These are phyloP conservation scores for Steinernema carpocapsae DNA, from an alignment of 2,888 invertebrate species.

Conservation along the genomic window DNA sequence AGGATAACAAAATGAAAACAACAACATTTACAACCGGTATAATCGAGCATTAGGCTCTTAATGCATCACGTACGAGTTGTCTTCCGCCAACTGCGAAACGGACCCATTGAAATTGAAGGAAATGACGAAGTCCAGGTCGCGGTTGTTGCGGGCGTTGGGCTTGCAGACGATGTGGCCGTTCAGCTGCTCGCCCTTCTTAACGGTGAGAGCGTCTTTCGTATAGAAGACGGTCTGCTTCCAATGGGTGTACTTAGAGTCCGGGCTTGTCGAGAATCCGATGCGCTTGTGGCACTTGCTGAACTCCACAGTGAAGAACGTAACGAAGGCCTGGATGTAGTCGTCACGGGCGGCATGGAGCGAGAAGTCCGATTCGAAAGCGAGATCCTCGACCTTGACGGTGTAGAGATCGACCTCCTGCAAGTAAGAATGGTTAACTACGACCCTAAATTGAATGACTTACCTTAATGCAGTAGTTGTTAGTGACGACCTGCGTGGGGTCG, in stretches of 20 bases:
- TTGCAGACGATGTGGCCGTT: slow-evolving; percentile 87
- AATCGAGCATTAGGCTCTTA: slow-evolving; percentile 59
- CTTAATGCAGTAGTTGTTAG: slow-evolving; percentile 89
- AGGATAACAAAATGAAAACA: too few relatives aligned
- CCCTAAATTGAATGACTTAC: slow-evolving; percentile 64
- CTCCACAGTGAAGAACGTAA: slow-evolving; percentile 98
- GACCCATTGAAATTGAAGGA: slow-evolving; percentile 50
- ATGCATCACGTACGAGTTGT: slow-evolving; percentile 72
- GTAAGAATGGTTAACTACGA: slow-evolving; percentile 25
- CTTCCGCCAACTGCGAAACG: slow-evolving; percentile 69
- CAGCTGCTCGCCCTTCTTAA: slow-evolving; percentile 85
- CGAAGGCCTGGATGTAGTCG: slow-evolving; percentile 80
- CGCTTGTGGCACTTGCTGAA: slow-evolving; percentile 99
- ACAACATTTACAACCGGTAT: slow-evolving; percentile 26
- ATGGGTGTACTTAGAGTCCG: slow-evolving; percentile 96
- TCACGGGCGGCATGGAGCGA: slow-evolving; percentile 70
- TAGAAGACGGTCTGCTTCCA: slow-evolving; percentile 99
- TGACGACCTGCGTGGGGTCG: slow-evolving; percentile 96
- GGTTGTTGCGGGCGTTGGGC: slow-evolving; percentile 91
- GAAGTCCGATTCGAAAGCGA: slow-evolving; percentile 85
- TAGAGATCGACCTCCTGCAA: slow-evolving; percentile 89
- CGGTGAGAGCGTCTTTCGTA: slow-evolving; percentile 88
- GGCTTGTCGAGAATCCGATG: slow-evolving; percentile 93
- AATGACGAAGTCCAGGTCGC: slow-evolving; percentile 93
- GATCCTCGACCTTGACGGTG: slow-evolving; percentile 91